Conservation (phyloP, 1,140 invertebrate genomes). For the Oncopeltus fasciatus region DNA sequence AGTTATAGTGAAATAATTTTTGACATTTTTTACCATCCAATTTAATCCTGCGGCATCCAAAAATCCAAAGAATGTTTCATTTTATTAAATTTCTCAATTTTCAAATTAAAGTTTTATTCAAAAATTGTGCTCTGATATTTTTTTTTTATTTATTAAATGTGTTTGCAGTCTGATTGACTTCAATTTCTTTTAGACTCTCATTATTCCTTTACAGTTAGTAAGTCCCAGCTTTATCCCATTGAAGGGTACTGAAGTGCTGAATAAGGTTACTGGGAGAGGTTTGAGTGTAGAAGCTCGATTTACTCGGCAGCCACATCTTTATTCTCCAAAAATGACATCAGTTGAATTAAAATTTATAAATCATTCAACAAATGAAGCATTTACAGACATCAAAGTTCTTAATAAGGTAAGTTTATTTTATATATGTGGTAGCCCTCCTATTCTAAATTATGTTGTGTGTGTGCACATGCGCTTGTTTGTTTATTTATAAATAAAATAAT, state of each 20-base stretch:
- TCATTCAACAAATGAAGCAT: conserved; percentile 40
- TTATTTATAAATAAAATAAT: too few species aligned
- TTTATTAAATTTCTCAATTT: too few species aligned
- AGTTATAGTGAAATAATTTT: too few species aligned
- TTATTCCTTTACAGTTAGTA: conserved; percentile 26
- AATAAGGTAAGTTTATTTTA: conserved; percentile 56
- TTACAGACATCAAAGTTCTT: conserved; percentile 57
- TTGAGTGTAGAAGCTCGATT: conserved; percentile 42
- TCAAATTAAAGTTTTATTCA: too few species aligned
- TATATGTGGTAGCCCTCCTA: too few species aligned
- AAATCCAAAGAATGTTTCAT: too few species aligned
- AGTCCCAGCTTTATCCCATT: conserved; percentile 44
- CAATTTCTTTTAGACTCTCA: not conserved
- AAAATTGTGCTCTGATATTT: too few species aligned
- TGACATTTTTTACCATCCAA: too few species aligned
- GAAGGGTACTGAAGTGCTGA: conserved; percentile 55
- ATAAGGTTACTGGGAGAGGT: conserved; percentile 62
- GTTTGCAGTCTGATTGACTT: not conserved
- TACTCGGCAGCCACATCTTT: conserved; percentile 68
- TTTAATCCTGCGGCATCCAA: too few species aligned
- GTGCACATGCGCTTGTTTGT: too few species aligned
- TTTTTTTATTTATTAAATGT: too few species aligned
- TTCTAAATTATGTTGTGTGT: too few species aligned
- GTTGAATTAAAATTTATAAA: conserved; percentile 74
- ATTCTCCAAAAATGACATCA: conserved; percentile 67